Percentiles rank a stretch among this genome's conserved stretches.
Evolutionary conservation across 2,888 invertebrate species (phyloP).

Genomic region (Drosophila diplacantha): DNA sequence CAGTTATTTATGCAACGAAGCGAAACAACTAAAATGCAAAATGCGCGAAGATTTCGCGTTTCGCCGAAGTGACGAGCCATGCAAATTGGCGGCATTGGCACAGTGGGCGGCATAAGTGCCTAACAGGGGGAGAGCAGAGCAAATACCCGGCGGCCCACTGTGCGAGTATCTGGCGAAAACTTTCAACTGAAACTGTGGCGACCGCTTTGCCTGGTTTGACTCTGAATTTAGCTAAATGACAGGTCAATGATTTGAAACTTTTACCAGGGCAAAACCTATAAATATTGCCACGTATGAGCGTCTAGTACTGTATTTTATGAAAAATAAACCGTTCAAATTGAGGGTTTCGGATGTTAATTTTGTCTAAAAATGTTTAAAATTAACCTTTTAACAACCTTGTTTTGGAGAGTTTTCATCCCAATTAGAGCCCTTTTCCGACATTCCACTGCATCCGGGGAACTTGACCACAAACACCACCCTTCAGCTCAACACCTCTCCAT

Average conservation of each 20-base stretch:
- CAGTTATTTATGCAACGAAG: slow-evolving; percentile 65
- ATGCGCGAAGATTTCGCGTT: slow-evolving; percentile 54
- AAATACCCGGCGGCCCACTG: slow-evolving; percentile 8
- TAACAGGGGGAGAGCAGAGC: neutral
- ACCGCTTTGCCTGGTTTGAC: slow-evolving; percentile 34
- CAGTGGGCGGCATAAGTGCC: slow-evolving; percentile 4
- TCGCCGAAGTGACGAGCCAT: slow-evolving; percentile 55
- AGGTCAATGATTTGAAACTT: neutral
- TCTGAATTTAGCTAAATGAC: slow-evolving; percentile 35
- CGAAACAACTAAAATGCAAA: slow-evolving; percentile 60
- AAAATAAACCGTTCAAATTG: neutral
- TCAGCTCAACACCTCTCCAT: slow-evolving; percentile 28
- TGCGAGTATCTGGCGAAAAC: slow-evolving; percentile 32
- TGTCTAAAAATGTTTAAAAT: too few relatives aligned
- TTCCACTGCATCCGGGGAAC: slow-evolving; percentile 7
- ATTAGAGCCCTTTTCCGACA: neutral
- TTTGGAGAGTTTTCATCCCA: neutral
- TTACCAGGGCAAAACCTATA: neutral
- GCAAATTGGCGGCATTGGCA: slow-evolving; percentile 54
- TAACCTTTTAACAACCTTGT: neutral
- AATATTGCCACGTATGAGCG: neutral
- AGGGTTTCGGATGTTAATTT: too few relatives aligned
- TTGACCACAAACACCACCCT: slow-evolving; percentile 15
- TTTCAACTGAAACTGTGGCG: slow-evolving; percentile 30
- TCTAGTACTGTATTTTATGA: too few relatives aligned